phyloP scores from a whole-genome alignment of 2,797 vertebrate genomes.

The Darevskia mixta region DNA sequence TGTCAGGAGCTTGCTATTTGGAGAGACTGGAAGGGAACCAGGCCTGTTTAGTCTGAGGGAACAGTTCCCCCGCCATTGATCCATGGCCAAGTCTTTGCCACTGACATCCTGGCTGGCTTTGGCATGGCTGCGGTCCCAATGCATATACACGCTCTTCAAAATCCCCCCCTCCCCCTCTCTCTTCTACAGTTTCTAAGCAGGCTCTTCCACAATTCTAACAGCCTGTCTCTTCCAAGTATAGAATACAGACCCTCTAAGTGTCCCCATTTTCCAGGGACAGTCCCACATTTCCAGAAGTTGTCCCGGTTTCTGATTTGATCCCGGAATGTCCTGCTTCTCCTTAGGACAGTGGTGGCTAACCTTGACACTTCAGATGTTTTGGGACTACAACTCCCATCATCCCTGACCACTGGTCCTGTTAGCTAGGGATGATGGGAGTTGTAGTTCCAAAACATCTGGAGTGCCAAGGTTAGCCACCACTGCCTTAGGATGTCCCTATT shows the following conservation, averaged over 20 bases:
- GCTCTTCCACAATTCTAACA: neutral
- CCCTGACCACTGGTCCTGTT: no score
- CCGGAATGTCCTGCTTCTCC: no score
- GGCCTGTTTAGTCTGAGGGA: slow-evolving; percentile 1
- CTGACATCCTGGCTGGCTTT: neutral
- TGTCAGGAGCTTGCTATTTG: neutral
- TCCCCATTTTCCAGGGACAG: no score
- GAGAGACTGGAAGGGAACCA: neutral
- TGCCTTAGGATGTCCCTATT: no score
- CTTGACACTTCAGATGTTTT: no score
- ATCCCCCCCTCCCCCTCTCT: neutral
- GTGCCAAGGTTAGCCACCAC: no score
- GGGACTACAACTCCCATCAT: no score
- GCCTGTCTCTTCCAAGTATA: neutral
- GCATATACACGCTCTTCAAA: neutral
- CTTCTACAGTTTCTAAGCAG: neutral
- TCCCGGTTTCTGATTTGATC: no score
- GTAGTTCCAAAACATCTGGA: no score
- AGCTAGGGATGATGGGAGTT: no score
- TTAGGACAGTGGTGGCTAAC: no score
- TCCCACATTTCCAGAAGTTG: no score
- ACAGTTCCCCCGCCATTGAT: neutral
- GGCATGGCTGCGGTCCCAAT: neutral
- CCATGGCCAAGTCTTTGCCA: neutral
- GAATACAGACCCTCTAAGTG: neutral